Evolutionary conservation across 2,797 vertebrate genomes (phyloP).

Genomic region (Vultur gryphus): DNA sequence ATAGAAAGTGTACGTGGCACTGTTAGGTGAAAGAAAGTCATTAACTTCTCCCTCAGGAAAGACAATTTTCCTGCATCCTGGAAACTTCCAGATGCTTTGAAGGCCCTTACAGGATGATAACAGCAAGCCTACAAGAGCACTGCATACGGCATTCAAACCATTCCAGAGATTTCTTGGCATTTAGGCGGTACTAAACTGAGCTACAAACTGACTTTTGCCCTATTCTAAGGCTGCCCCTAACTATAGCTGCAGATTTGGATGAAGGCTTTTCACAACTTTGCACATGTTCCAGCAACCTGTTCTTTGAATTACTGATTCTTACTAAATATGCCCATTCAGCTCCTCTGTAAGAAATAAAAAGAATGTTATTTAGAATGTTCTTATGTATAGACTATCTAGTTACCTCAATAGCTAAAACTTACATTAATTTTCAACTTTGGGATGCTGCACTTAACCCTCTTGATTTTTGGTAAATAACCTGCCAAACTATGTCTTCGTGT

Average conservation of each 20-base stretch:
- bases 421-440: neutral
- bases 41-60: neutral
- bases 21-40: neutral
- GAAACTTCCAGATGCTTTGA: neutral
- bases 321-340: neutral
- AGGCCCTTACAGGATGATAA: neutral
- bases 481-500: neutral
- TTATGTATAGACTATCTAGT: neutral
- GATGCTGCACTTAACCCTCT: neutral
- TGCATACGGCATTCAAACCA: neutral
- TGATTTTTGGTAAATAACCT: neutral
- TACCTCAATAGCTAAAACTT: neutral
- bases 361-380: neutral
- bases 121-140: neutral
- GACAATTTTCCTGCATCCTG: neutral
- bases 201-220: neutral
- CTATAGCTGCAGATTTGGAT: neutral
- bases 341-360: neutral
- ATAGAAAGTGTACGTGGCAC: neutral
- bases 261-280: neutral
- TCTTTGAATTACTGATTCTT: neutral
- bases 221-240: neutral
- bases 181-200: neutral
- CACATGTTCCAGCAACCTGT: neutral
- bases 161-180: neutral